Evolutionary conservation across 2,888 invertebrate species (phyloP).

Genomic region (Dexiosoma caninum): DNA sequence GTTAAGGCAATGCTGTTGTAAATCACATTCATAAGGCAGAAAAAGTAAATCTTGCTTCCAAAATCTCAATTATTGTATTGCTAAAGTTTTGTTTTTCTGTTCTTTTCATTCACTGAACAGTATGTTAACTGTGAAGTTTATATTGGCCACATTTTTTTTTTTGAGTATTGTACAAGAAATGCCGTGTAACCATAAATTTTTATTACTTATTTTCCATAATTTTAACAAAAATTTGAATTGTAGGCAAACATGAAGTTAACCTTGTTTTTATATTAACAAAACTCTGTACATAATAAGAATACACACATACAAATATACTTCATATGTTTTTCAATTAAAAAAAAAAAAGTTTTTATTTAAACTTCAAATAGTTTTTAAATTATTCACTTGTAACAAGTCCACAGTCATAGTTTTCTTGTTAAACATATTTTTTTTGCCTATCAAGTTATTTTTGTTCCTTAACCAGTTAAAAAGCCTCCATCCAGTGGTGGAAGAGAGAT

Average conservation of each 20-base stretch:
- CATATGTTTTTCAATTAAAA: too few relatives aligned
- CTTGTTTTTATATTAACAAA: background rate
- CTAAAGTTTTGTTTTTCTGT: too few relatives aligned
- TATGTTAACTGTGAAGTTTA: too few relatives aligned
- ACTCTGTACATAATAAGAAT: background rate
- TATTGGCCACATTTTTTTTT: too few relatives aligned
- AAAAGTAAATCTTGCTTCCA: too few relatives aligned
- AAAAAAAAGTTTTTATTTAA: too few relatives aligned
- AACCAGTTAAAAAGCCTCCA: constrained; percentile 37
- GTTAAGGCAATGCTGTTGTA: too few relatives aligned
- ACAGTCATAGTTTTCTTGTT: background rate
- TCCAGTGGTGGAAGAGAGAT: constrained; percentile 19
- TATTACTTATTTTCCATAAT: background rate
- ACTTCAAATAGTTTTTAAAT: background rate
- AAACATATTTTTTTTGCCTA: background rate
- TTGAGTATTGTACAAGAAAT: background rate
- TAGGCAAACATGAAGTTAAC: background rate
- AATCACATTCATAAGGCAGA: too few relatives aligned
- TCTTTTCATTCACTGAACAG: too few relatives aligned
- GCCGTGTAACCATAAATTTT: background rate
- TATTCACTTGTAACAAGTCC: background rate
- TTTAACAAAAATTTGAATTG: background rate
- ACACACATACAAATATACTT: too few relatives aligned
- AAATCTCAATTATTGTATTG: too few relatives aligned
- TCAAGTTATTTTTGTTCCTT: background rate